These are phyloP conservation scores for Onthophagus sagittarius DNA, from an alignment of 2,888 invertebrate species.

Conservation along the genomic window DNA sequence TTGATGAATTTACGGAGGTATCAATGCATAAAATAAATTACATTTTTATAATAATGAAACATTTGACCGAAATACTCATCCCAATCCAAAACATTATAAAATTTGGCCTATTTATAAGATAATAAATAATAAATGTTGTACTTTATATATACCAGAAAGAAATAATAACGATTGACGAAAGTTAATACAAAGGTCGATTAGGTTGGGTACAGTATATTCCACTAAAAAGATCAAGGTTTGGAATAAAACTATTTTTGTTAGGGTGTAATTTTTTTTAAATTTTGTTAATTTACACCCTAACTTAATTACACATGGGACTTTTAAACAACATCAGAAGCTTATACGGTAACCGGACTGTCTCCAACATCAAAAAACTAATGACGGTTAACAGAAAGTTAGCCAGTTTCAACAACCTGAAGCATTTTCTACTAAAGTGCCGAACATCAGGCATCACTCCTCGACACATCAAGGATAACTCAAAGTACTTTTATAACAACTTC, in stretches of 20 bases:
- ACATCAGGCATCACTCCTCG: too few species aligned
- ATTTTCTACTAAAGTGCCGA: too few species aligned
- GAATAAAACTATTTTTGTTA: slow-evolving; percentile 38
- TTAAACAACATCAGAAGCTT: too few species aligned
- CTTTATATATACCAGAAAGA: slow-evolving; percentile 24
- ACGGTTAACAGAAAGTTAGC: too few species aligned
- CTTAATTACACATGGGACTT: too few species aligned
- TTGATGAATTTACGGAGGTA: background rate
- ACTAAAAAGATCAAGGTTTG: slow-evolving; percentile 35
- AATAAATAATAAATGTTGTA: slow-evolving; percentile 18
- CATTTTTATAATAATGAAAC: slow-evolving; percentile 16
- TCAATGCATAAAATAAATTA: slow-evolving; percentile 16
- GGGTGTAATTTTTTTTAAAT: too few species aligned
- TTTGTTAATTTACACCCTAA: too few species aligned
- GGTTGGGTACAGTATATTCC: slow-evolving; percentile 38
- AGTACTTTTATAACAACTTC: too few species aligned
- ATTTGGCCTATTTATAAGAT: slow-evolving; percentile 26
- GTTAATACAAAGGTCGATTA: slow-evolving; percentile 35
- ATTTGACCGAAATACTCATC: slow-evolving; percentile 14
- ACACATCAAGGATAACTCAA: too few species aligned
- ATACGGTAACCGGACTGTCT: too few species aligned
- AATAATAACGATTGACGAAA: slow-evolving; percentile 34
- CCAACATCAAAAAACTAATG: too few species aligned
- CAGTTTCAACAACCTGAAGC: too few species aligned
- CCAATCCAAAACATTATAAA: slow-evolving; percentile 27